Evolutionary conservation across 2,113 vertebrate species (phyloP), one percentile per base, ranked within the genome.

Genomic region (Anhinga rufa): DNA sequence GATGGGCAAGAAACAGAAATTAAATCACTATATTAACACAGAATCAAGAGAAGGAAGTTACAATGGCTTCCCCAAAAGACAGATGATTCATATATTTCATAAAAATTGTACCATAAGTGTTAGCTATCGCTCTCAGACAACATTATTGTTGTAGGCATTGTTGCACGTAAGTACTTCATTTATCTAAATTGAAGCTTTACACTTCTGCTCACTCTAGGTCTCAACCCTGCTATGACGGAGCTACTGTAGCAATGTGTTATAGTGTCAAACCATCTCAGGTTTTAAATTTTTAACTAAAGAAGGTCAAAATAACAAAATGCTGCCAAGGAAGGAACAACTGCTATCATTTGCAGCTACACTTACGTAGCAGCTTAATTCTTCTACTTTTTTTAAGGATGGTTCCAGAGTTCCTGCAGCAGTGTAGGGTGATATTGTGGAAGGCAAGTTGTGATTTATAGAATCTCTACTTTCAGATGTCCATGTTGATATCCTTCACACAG

Each of bases 11-110:
- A 96, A 92, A 93, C 31, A 97, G 81, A 93, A 96, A 96, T 97
- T 77, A 92, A 66, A 91, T 71, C 6, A 14, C 81, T 91, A 60
- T 83, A 86, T 95, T 95, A 86, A 85, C 75, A 61, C 25, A 77
- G 69, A 84, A 91, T 66, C 75, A 32, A 44, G 55, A 94, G 77
- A 95, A 91, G 58, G 90, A 94, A 93, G 84, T 51, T 88, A 74
- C 54, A 80, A 40, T 7, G 4, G 54, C 46, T 55, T 94, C 75
- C 91, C 91, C 89, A 77, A 94, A 95, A 96, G 94, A 95, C 62
- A 90, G 54, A 93, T 95, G 92, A 97, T 95, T 97, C 96, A 92
- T 95, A 62, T 52, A 82, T 89, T 95, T 97, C 87, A 97, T 95
- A 80, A 92, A 89, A 94, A 91, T 49, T 42, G 83, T 72, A 85